Percentiles rank a stretch among this genome's conserved stretches.
phyloP scores from a whole-genome alignment of 2,888 invertebrate genomes.

The Euzophera pinguis region DNA sequence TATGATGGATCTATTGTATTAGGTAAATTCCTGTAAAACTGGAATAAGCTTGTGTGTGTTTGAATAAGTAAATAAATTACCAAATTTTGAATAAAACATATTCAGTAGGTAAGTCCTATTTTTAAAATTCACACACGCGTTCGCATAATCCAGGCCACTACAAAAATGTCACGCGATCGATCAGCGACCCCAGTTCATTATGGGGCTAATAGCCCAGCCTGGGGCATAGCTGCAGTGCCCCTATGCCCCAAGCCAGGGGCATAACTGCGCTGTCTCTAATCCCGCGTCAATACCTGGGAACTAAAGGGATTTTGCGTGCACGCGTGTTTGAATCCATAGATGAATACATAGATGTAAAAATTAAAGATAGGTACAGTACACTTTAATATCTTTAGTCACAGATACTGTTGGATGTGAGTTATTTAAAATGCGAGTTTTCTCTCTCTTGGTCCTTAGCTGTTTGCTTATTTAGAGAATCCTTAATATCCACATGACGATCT shows the following conservation, averaged over 20 bases:
- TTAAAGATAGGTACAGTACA: too few species aligned
- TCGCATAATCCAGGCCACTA: conserved; percentile 4
- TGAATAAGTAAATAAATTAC: too few species aligned
- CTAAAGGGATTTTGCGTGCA: conserved; percentile 29
- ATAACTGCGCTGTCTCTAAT: conserved; percentile 43
- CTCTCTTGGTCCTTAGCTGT: too few species aligned
- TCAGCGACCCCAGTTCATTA: conserved; percentile 8
- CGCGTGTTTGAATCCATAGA: conserved; percentile 3
- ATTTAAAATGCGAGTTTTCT: too few species aligned
- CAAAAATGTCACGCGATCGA: conserved; percentile 17
- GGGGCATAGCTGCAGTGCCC: conserved; percentile 1
- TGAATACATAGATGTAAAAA: not conserved
- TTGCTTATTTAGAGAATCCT: too few species aligned
- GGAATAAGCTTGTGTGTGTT: too few species aligned
- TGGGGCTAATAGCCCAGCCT: conserved; percentile 15
- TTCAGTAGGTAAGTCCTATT: not conserved
- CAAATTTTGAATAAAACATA: not conserved
- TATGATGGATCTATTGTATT: too few species aligned
- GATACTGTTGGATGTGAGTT: too few species aligned
- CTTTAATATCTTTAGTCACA: too few species aligned
- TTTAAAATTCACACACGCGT: not conserved
- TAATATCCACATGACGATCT: too few species aligned
- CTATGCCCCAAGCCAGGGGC: conserved; percentile 21
- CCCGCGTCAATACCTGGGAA: conserved; percentile 41
- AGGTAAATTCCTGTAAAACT: too few species aligned